A percentile compares a stretch with the other conserved stretches of the same genome.
Evolutionary conservation across 2,113 vertebrate genomes (phyloP).

Genomic region (Antechinus stuartii): DNA sequence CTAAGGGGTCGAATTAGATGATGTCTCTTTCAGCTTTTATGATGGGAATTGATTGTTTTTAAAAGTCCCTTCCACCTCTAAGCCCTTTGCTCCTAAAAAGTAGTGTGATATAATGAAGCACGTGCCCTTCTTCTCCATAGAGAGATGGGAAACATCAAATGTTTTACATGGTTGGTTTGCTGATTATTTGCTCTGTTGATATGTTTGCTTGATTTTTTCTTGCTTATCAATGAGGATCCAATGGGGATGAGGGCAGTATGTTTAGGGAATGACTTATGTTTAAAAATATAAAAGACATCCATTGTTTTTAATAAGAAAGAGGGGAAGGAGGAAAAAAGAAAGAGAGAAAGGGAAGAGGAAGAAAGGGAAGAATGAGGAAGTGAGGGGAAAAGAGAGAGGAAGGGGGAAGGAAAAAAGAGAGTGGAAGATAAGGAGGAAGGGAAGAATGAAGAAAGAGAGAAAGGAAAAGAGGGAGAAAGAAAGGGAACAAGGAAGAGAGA

Average conservation of each 20-base stretch:
- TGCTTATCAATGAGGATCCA: not conserved
- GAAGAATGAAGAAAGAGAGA: fast-evolving
- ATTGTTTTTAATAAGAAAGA: not conserved
- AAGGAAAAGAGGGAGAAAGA: not conserved
- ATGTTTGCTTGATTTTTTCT: not conserved
- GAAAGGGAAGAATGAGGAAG: not conserved
- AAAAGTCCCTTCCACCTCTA: not conserved
- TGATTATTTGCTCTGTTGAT: not conserved
- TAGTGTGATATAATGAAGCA: not conserved
- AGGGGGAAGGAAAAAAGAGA: too few relatives aligned
- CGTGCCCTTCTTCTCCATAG: not conserved
- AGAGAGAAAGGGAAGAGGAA: not conserved
- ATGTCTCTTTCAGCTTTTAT: not conserved
- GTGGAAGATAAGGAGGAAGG: too few relatives aligned
- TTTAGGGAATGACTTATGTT: not conserved
- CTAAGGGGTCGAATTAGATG: not conserved
- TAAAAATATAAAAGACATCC: not conserved
- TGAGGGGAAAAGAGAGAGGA: not conserved
- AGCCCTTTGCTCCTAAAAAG: not conserved
- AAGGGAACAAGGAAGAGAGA: not conserved
- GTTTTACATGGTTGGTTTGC: not conserved
- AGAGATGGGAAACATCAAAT: not conserved
- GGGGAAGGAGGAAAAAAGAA: not conserved
- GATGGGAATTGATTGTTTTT: not conserved
- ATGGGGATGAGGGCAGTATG: not conserved